Percentiles rank a stretch among this genome's conserved stretches.
These are phyloP conservation scores for Metalampra italica DNA, from an alignment of 2,888 invertebrate genomes.

Conservation along the genomic window DNA sequence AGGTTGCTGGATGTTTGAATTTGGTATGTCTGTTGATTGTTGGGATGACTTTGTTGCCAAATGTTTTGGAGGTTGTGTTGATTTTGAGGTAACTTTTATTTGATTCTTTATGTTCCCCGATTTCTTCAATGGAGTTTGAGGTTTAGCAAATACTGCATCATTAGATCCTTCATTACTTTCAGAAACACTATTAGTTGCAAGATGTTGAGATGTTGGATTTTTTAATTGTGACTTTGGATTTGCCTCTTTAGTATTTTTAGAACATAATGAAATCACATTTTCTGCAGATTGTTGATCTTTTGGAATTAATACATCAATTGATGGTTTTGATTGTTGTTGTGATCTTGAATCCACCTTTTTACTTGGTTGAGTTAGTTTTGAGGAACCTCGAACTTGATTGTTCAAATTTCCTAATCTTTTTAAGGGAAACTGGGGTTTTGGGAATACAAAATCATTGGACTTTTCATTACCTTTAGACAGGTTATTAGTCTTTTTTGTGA, in stretches of 20 bases:
- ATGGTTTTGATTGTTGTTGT: too few relatives aligned
- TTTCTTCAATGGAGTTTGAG: constrained; percentile 41
- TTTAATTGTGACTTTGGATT: too few relatives aligned
- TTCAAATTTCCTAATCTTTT: constrained; percentile 22
- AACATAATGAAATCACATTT: background rate
- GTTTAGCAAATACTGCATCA: constrained; percentile 51
- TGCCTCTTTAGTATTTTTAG: too few relatives aligned
- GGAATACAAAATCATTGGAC: constrained; percentile 43
- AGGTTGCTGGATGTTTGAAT: background rate
- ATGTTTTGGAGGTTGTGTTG: background rate
- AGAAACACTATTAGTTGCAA: constrained; percentile 11
- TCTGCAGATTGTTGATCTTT: background rate
- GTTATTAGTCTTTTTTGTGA: constrained; percentile 13
- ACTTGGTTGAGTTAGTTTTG: background rate
- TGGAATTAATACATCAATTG: too few relatives aligned
- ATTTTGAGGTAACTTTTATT: background rate
- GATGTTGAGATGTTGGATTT: too few relatives aligned
- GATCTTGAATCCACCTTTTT: background rate
- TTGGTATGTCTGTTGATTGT: background rate
- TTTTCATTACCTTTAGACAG: constrained; percentile 13
- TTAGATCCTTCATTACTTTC: constrained; percentile 17
- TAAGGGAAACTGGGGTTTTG: constrained; percentile 43
- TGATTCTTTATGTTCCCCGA: background rate
- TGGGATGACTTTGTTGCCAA: background rate
- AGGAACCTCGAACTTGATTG: background rate